Evolutionary conservation across 1,140 invertebrate genomes (phyloP), one percentile per base, ranked within the genome.

Genomic region (Pachypeltis micranthus): DNA sequence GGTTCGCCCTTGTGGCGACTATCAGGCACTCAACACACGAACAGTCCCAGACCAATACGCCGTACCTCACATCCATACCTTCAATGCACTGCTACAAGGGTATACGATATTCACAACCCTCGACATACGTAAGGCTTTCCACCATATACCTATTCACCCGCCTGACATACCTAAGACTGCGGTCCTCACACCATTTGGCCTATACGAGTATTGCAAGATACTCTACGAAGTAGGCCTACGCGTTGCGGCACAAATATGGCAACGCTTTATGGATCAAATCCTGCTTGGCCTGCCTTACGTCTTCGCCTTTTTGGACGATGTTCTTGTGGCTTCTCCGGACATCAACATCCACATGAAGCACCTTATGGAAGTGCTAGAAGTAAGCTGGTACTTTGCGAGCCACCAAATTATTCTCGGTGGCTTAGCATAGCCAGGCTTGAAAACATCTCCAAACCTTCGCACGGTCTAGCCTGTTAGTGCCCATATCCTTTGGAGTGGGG

Each of bases 241-340:
- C 23, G 64, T 61, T 51, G 58, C 61, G 7, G 26, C 59, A 16
- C 63, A 67, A 67, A 67, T 56, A 1, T 65, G 56, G 26, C 63
- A 67, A 55, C 60, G 63, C 21, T 67, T 63, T 28, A 65, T 67
- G 21, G 34, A 65, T 54, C 29, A 39, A n/a, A n/a, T n/a, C n/a
- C n/a, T n/a, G n/a, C n/a, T n/a, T n/a, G n/a, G 23, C 12, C 65
- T 73, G 10, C 67, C 70, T 28, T 78, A 74, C 60, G 63, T 27
- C 54, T 68, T 72, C 54, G 68, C 72, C 0, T 82, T 79, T 65
- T 58, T 82, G 0, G 80, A 83, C 65, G 81, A 83, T 66, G 74
- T 84, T 28, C 69, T 81, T 1, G 67, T 82, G 2, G 76, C 69
- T 44, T 75, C 71, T 0, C 63, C 59, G 27, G 59, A 21, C 14